phyloP scores from a whole-genome alignment of 2,113 vertebrate genomes.

The Noctilio leporinus region DNA sequence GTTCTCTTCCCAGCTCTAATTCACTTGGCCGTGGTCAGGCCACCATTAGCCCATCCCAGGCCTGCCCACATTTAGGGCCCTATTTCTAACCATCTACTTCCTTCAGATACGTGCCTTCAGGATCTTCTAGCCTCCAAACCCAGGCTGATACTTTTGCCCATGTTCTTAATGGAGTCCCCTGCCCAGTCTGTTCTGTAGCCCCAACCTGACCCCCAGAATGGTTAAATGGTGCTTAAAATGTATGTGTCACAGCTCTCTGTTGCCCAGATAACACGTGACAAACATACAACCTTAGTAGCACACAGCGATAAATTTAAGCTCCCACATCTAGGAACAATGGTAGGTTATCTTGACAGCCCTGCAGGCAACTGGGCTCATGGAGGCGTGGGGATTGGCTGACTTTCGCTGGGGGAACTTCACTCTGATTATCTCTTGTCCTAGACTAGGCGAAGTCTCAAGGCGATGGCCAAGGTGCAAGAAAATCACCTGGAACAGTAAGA shows the following conservation, averaged over 20 bases:
- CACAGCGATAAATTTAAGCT: fast-evolving
- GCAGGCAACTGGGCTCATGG: background rate
- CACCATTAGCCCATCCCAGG: background rate
- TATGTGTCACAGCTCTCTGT: background rate
- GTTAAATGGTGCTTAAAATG: background rate
- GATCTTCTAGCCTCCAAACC: background rate
- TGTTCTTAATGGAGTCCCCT: background rate
- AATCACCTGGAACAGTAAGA: background rate
- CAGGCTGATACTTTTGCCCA: background rate
- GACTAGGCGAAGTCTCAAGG: background rate
- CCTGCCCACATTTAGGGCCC: background rate
- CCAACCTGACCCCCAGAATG: background rate
- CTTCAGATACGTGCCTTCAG: background rate
- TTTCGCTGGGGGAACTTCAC: background rate
- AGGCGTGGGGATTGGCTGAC: background rate
- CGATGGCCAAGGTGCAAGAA: background rate
- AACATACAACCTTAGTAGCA: background rate
- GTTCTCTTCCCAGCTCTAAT: background rate
- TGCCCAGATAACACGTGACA: background rate
- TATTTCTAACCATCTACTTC: background rate
- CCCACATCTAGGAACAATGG: background rate
- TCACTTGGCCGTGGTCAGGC: background rate
- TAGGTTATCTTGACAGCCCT: background rate
- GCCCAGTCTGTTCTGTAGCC: background rate
- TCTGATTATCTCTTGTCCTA: background rate